These are phyloP conservation scores for Coccyzus lansbergi DNA, from an alignment of 2,797 vertebrate species.

Conservation along the genomic window DNA sequence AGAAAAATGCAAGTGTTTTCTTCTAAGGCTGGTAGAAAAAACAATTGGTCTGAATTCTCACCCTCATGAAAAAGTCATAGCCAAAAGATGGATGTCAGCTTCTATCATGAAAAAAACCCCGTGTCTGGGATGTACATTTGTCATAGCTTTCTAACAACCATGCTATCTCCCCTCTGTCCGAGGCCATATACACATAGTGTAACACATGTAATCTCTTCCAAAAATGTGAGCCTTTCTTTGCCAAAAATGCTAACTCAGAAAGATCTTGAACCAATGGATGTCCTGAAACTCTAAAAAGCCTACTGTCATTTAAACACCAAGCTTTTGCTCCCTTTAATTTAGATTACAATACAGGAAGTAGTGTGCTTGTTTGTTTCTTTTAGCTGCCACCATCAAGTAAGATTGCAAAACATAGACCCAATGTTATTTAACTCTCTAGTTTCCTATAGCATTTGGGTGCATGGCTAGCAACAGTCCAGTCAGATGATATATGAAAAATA, in stretches of 20 bases:
- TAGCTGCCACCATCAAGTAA: neutral
- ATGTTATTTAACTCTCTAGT: neutral
- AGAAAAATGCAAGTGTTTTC: neutral
- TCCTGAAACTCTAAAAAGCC: neutral
- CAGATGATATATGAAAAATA: neutral
- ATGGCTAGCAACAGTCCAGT: neutral
- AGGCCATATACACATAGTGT: accelerated
- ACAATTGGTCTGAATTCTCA: neutral
- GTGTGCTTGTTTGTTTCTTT: neutral
- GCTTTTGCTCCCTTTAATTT: neutral
- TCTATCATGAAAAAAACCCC: neutral
- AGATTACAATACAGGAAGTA: neutral
- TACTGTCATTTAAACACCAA: neutral
- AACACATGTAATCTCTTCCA: accelerated
- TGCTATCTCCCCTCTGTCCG: accelerated
- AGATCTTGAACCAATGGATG: accelerated
- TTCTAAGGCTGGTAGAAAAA: neutral
- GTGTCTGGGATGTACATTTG: neutral
- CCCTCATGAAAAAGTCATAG: neutral
- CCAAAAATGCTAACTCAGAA: neutral
- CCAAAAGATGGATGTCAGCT: neutral
- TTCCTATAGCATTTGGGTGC: neutral
- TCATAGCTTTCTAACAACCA: neutral
- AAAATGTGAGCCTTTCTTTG: neutral
- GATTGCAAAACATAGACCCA: neutral